Evolutionary conservation across 2,113 vertebrate genomes (phyloP).

Genomic region (Atlantisia rogersi): DNA sequence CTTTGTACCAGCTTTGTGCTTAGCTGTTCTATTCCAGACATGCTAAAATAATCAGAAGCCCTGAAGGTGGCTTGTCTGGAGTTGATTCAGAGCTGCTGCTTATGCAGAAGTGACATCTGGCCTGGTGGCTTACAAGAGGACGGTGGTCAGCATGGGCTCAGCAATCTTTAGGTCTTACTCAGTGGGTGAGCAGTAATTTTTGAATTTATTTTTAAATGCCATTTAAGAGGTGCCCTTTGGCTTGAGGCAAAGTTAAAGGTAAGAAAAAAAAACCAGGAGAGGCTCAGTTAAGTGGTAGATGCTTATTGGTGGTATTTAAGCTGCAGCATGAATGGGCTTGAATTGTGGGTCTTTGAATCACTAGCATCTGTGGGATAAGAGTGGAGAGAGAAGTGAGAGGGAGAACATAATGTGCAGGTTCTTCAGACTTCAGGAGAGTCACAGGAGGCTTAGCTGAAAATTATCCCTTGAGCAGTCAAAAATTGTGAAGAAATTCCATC

Average conservation of each 20-base stretch:
- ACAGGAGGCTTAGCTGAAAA: neutral
- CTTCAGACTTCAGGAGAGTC: neutral
- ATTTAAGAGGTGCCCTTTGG: neutral
- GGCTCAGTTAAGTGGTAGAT: neutral
- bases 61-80: neutral
- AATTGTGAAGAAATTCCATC: neutral
- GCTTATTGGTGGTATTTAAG: neutral
- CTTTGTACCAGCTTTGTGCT: neutral
- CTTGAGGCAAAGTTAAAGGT: neutral
- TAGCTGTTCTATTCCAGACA: accelerated
- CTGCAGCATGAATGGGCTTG: neutral
- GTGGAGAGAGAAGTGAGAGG: neutral
- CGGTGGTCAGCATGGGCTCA: too few species aligned
- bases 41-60: neutral
- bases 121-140: neutral
- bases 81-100: neutral
- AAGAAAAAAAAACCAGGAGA: neutral
- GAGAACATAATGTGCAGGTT: neutral
- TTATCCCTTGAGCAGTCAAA: neutral
- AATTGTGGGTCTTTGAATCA: neutral
- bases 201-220: neutral
- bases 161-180: neutral
- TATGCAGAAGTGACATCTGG: neutral
- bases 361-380: neutral
- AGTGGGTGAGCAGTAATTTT: neutral